These are phyloP conservation scores for Halichoeres trimaculatus DNA, from an alignment of 2,113 vertebrate species.

Conservation along the genomic window DNA sequence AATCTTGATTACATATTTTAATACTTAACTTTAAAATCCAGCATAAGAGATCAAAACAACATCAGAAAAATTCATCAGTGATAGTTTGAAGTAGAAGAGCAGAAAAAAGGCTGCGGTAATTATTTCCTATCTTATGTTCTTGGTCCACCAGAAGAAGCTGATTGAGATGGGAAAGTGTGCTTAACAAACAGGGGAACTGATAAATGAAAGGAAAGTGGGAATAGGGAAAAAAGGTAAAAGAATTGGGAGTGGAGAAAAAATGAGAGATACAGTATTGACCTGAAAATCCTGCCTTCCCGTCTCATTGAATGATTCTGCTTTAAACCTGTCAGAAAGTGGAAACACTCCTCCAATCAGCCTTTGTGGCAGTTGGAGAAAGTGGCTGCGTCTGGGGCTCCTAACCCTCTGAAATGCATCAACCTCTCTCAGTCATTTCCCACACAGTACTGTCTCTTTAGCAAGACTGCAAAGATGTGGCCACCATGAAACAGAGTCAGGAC, in stretches of 20 bases:
- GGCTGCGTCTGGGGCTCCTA: constrained; percentile 54
- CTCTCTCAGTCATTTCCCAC: constrained; percentile 21
- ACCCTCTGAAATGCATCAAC: constrained; percentile 59
- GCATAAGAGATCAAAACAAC: constrained; percentile 5
- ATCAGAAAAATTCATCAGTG: not conserved
- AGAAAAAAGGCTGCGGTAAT: constrained; percentile 34
- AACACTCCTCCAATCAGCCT: constrained; percentile 54
- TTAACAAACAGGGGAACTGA: constrained; percentile 22
- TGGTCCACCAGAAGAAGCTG: constrained; percentile 26
- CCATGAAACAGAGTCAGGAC: constrained; percentile 42
- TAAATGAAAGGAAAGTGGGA: constrained; percentile 16
- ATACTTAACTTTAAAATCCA: not conserved
- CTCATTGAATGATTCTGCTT: constrained; percentile 55
- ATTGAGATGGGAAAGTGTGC: constrained; percentile 22
- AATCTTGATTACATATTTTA: not conserved
- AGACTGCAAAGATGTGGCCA: constrained; percentile 26
- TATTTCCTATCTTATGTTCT: constrained; percentile 22
- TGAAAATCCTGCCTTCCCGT: constrained; percentile 50
- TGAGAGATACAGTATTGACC: constrained; percentile 50
- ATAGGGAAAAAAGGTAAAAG: constrained; percentile 14
- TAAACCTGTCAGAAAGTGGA: constrained; percentile 67
- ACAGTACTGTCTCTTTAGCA: constrained; percentile 41
- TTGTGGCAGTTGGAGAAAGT: constrained; percentile 61
- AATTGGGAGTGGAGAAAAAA: constrained; percentile 14
- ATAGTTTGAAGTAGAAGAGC: not conserved